Evolutionary conservation across 2,113 vertebrate genomes (phyloP).

Genomic region (Trichomycterus rosablanca): DNA sequence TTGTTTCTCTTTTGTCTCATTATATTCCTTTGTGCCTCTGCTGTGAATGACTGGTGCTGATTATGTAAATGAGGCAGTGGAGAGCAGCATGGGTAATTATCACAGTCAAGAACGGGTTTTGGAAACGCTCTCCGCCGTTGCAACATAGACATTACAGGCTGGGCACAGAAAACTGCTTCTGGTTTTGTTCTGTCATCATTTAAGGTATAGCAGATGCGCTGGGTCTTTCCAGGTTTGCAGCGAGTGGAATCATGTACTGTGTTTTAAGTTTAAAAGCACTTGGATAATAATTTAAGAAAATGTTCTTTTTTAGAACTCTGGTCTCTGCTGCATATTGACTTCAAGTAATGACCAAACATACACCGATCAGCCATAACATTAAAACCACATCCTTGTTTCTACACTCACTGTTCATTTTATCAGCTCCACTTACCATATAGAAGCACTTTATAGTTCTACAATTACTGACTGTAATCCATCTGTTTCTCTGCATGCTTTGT

Average conservation of each 20-base stretch:
- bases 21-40: conserved; percentile 70
- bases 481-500: too few species aligned
- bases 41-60: conserved; percentile 70
- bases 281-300: too few species aligned
- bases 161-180: conserved; percentile 20
- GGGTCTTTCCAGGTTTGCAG: conserved; percentile 7
- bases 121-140: conserved; percentile 49
- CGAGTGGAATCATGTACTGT: conserved; percentile 4
- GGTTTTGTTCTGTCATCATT: conserved; percentile 8
- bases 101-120: conserved; percentile 60
- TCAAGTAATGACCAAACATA: too few species aligned
- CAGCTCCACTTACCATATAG: too few species aligned
- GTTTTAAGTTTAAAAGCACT: conserved; percentile 12
- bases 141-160: conserved; percentile 50
- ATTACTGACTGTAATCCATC: too few species aligned
- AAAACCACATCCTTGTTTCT: too few species aligned
- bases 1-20: conserved; percentile 69
- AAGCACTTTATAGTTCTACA: too few species aligned
- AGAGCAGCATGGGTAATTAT: conserved; percentile 72
- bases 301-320: too few species aligned
- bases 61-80: conserved; percentile 69
- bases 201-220: conserved; percentile 8
- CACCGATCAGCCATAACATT: too few species aligned
- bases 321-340: too few species aligned
- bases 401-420: too few species aligned